These are phyloP conservation scores for Stomatorhinus walkeri DNA, from an alignment of 2,797 vertebrate species.

Conservation along the genomic window DNA sequence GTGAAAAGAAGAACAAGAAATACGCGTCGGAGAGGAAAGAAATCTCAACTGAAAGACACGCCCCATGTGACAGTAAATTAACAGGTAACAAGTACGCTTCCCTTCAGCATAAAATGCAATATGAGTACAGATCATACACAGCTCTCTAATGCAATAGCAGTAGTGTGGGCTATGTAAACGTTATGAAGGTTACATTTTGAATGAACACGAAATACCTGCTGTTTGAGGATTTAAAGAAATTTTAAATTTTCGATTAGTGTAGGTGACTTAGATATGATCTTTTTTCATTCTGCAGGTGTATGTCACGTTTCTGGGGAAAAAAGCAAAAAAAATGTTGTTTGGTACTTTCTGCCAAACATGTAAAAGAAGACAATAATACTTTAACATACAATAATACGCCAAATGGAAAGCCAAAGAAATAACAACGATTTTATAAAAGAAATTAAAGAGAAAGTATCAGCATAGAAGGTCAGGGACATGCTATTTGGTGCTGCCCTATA, in stretches of 20 bases:
- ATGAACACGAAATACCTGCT: not conserved
- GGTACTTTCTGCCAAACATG: not conserved
- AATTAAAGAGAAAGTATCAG: not conserved
- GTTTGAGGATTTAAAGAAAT: not conserved
- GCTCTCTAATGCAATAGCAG: not conserved
- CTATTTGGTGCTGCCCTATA: not conserved
- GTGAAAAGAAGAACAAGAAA: constrained; percentile 11
- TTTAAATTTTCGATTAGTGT: constrained; percentile 18
- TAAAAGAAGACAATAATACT: not conserved
- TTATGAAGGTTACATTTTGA: not conserved
- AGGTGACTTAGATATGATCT: not conserved
- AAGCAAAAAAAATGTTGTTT: not conserved
- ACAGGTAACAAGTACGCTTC: constrained; percentile 44
- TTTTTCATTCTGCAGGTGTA: not conserved
- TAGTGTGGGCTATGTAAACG: not conserved
- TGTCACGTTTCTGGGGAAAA: not conserved
- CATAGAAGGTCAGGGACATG: not conserved
- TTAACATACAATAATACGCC: not conserved
- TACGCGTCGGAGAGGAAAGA: constrained; percentile 22
- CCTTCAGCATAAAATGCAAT: not conserved
- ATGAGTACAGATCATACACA: not conserved
- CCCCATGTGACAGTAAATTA: constrained; percentile 37
- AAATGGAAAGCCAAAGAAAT: not conserved
- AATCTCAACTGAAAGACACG: constrained; percentile 20
- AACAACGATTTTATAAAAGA: not conserved